Conservation (phyloP, 92 coral and sea anemone species). For the Paragorgia papillata region DNA sequence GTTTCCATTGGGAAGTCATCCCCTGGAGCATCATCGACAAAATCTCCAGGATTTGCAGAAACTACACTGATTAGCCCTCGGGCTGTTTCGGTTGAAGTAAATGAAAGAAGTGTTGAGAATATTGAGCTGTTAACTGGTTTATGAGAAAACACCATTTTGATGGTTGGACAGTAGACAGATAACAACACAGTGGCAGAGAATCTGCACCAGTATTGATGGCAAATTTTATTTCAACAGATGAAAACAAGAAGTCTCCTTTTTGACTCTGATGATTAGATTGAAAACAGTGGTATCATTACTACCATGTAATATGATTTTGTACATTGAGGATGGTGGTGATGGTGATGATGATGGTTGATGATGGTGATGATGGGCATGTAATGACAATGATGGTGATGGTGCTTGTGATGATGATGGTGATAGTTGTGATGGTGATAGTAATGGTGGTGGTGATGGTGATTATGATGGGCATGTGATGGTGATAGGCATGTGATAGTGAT, state of each 20-base stretch:
- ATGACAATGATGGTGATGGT: neutral
- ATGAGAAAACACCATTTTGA: no score
- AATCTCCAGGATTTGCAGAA: neutral
- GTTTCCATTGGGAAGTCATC: conserved; percentile 3
- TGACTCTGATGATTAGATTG: no score
- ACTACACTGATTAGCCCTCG: neutral
- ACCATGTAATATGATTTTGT: no score
- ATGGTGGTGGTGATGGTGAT: neutral
- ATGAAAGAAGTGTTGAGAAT: neutral
- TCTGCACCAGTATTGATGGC: neutral
- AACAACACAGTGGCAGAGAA: neutral
- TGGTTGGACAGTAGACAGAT: no score
- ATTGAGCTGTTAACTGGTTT: no score
- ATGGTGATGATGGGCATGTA: neutral
- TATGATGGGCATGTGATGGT: neutral
- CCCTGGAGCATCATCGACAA: neutral
- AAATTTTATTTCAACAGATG: neutral
- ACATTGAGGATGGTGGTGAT: neutral
- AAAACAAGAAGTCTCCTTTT: neutral
- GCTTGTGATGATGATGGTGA: neutral
- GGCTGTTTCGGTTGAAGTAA: neutral
- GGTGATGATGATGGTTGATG: neutral
- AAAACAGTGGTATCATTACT: no score
- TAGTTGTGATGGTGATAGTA: neutral
- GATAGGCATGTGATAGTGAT: no score